A percentile compares a stretch with the other conserved stretches of the same genome.
These are phyloP conservation scores for Pedetes capensis DNA, from an alignment of 2,113 vertebrate genomes.

Conservation along the genomic window DNA sequence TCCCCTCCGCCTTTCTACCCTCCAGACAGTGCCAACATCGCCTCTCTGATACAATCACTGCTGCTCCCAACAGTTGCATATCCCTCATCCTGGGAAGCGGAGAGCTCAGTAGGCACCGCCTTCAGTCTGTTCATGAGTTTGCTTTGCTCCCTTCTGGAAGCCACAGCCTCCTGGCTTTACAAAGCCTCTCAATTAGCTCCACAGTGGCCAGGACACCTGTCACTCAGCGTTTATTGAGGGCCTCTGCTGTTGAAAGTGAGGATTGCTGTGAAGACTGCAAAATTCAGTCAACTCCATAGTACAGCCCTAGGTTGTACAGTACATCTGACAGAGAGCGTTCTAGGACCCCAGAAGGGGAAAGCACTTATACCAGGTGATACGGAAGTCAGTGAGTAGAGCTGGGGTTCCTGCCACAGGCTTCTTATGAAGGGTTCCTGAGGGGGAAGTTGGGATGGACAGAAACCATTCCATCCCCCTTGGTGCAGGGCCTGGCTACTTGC, in stretches of 20 bases:
- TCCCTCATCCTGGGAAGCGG: background rate
- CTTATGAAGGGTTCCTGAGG: background rate
- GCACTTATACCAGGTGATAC: background rate
- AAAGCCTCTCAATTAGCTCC: background rate
- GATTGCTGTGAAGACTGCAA: background rate
- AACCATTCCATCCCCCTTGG: too few species aligned
- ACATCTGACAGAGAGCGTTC: background rate
- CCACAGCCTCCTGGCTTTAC: background rate
- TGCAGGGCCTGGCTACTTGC: too few species aligned
- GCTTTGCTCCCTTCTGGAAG: background rate
- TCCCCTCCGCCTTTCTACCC: background rate
- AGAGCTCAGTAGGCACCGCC: background rate
- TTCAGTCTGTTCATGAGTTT: background rate
- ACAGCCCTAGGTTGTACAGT: too few species aligned
- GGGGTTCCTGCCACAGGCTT: background rate
- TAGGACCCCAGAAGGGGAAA: background rate
- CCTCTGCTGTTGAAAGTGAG: background rate
- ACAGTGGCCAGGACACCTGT: background rate
- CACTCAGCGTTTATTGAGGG: background rate
- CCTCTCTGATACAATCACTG: background rate
- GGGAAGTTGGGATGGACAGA: background rate
- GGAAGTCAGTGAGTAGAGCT: background rate
- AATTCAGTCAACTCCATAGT: background rate
- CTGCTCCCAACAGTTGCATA: background rate
- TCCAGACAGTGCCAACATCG: background rate